phyloP scores from a whole-genome alignment of 2,113 vertebrate species.

The Apus apus region DNA sequence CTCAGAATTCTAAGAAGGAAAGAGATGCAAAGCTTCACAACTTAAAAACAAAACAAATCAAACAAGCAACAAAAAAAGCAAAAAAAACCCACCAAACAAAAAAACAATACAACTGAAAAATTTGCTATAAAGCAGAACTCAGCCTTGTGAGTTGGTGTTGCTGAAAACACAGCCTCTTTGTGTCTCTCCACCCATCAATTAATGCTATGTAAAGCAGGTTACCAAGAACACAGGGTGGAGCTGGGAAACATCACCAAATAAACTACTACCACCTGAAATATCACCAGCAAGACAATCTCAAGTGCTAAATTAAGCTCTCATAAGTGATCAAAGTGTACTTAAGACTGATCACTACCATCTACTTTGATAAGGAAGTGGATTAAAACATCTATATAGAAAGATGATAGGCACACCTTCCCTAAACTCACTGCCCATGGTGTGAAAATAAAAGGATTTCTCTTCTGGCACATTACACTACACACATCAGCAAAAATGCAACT shows the following conservation, averaged over 20 bases:
- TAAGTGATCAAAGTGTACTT: not conserved
- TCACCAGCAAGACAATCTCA: not conserved
- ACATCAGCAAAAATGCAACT: not conserved
- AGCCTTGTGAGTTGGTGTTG: not conserved
- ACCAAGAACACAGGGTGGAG: not conserved
- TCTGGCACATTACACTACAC: not conserved
- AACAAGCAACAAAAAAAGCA: not conserved
- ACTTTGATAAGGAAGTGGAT: not conserved
- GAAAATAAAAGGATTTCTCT: not conserved
- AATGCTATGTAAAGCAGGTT: not conserved
- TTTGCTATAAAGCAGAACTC: not conserved
- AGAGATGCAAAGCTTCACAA: not conserved
- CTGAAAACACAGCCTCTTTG: not conserved
- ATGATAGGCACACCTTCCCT: not conserved
- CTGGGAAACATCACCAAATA: not conserved
- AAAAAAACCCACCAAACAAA: not conserved
- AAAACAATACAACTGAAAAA: not conserved
- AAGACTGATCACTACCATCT: not conserved
- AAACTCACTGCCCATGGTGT: not conserved
- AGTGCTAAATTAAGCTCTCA: not conserved
- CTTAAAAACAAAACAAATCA: not conserved
- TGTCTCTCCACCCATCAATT: not conserved
- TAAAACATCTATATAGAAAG: not conserved
- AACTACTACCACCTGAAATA: not conserved
- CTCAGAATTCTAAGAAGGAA: not conserved